phyloP scores from a whole-genome alignment of 2,888 invertebrate genomes.

The Amblyteles armatorius region DNA sequence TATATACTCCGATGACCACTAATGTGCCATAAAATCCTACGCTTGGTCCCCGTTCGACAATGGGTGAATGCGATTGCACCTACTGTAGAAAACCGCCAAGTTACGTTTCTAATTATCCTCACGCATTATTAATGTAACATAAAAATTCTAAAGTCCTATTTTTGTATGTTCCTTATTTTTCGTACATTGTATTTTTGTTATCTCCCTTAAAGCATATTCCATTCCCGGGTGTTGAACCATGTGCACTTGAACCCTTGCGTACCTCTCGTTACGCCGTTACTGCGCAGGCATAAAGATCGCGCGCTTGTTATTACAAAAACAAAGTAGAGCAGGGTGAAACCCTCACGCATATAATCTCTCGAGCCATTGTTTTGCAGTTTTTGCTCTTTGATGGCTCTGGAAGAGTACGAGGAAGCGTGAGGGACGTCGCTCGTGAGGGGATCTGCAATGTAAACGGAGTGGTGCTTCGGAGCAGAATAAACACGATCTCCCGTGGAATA shows the following conservation, averaged over 20 bases:
- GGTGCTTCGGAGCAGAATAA: constrained; percentile 64
- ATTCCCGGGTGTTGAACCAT: constrained; percentile 10
- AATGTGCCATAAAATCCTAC: background rate
- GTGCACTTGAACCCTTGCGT: constrained; percentile 6
- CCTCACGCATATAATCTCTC: background rate
- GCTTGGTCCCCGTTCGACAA: background rate
- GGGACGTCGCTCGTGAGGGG: constrained; percentile 27
- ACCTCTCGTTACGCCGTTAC: constrained; percentile 2
- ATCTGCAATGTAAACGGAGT: constrained; percentile 58
- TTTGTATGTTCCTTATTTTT: background rate
- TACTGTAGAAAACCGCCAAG: background rate
- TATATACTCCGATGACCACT: constrained; percentile 19
- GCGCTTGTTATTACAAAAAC: constrained; percentile 34
- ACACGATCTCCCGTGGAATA: constrained; percentile 64
- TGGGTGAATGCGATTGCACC: background rate
- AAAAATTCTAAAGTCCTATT: background rate
- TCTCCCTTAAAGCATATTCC: background rate
- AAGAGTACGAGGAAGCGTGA: constrained; percentile 11
- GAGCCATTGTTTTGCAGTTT: constrained; percentile 22
- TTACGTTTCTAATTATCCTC: background rate
- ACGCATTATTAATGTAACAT: background rate
- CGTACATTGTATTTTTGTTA: background rate
- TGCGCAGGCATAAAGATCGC: background rate
- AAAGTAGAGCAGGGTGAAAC: background rate
- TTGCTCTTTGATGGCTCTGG: constrained; percentile 6